Conservation (phyloP, 53 echinoderm and acorn worm genomes). For the Crossaster papposus region DNA sequence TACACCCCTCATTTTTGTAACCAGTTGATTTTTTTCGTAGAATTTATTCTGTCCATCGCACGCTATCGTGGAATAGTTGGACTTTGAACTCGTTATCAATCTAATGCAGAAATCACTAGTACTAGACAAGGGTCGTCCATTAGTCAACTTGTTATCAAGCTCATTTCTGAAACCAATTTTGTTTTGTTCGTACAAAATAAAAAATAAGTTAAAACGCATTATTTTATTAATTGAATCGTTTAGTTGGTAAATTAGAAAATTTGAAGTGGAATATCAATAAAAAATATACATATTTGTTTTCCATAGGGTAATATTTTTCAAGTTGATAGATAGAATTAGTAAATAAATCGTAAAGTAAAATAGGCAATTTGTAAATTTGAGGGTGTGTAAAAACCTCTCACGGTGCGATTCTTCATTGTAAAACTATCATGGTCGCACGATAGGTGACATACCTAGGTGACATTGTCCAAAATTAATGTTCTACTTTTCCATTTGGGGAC, state of each 20-base stretch:
- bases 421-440: not conserved
- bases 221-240: too few species aligned
- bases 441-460: not conserved
- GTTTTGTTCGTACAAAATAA: too few species aligned
- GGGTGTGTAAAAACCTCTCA: not conserved
- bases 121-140: not conserved
- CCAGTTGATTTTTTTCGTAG: not conserved
- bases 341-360: not conserved
- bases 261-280: too few species aligned
- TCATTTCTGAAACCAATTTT: not conserved
- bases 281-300: too few species aligned
- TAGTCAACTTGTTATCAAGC: not conserved
- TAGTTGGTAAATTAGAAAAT: not conserved
- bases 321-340: too few species aligned
- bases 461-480: not conserved
- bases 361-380: not conserved
- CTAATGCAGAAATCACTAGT: not conserved
- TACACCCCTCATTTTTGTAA: not conserved
- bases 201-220: too few species aligned
- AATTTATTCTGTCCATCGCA: not conserved
- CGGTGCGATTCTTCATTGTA: not conserved
- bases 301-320: too few species aligned
- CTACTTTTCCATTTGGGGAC: too few species aligned
- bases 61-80: not conserved
- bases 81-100: conserved; percentile 8